Base-by-base conservation (phyloP, 2,113 vertebrate genomes). In the Suricata suricatta region DNA sequence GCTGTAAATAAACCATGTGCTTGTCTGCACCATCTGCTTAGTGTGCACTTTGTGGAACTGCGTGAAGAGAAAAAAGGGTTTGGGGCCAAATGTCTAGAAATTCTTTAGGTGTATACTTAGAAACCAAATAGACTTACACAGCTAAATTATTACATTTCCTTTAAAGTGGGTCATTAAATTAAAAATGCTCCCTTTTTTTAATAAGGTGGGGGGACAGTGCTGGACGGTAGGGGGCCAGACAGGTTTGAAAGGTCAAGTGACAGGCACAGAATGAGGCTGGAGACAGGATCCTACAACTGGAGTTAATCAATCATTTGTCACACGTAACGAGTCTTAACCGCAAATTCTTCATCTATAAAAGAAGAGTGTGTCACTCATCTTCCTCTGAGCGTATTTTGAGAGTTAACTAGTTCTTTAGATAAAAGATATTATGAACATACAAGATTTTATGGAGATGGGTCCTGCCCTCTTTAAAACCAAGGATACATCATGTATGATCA, bases 1-100 rank as follows among this genome's bases (percentile, higher is more conserved):
- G 96, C 96, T 96, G 96, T 96, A 97, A 97, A 98, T 90, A 96
- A 97, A 77, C 87, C 95, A 84, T 82, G 96, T 44, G 93, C 95
- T 91, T 33, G 52, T 81, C 74, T 23, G 33, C 9, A 31, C 96
- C 97, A 97, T 98, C 98, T 98, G 97, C 90, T 96, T 93, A 57
- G 57, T 90, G 81, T 96, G 87, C 81, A 95, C 85, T 98, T 90
- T 88, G 79, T 90, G 76, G 74, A 85, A 84, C 87, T 88, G 69
- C 54, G 57, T 35, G 64, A 81, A 82, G 86, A 89, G 90, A 72
- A 88, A 85, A 88, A 89, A 41, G n/a, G 52, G 72, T 93, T 44
- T 79, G 91, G 80, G 90, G 91, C 84, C 90, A 97, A 97, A 97
- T 95, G 87, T 44, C 66, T 96, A 88, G 74, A 92, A 95, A 96